Conservation (phyloP, 2,797 vertebrate species). For the Craterocephalus amniculus region DNA sequence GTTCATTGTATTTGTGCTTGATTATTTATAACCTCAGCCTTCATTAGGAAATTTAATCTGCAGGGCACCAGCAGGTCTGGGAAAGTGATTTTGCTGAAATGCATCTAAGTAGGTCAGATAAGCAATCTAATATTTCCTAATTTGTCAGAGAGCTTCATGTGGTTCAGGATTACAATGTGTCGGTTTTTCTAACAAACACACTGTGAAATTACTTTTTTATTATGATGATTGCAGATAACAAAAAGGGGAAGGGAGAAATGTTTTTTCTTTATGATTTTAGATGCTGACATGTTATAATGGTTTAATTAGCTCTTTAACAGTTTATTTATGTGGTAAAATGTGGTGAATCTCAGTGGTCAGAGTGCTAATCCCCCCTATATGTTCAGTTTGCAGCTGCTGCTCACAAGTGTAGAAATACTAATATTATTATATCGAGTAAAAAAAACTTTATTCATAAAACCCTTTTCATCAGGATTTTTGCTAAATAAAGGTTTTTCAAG, state of each 20-base stretch:
- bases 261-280: neutral
- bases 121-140: conserved; percentile 39
- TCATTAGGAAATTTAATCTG: conserved; percentile 64
- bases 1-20: conserved; percentile 30
- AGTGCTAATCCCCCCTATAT: neutral
- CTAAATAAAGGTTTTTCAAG: too few species aligned
- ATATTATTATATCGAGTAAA: neutral
- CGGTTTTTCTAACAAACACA: neutral
- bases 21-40: conserved; percentile 67
- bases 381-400: neutral
- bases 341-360: neutral
- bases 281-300: neutral
- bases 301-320: neutral
- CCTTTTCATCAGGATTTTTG: too few species aligned
- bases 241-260: neutral
- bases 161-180: conserved; percentile 15
- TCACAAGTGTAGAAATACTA: too few species aligned
- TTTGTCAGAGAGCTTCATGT: conserved; percentile 24
- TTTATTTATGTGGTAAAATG: neutral
- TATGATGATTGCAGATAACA: neutral
- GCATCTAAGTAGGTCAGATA: conserved; percentile 53
- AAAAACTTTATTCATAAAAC: too few species aligned
- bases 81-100: conserved; percentile 58
- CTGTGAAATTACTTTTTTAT: conserved; percentile 3
- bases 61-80: conserved; percentile 35